These are phyloP conservation scores for Petrocephalus microphthalmus DNA, from an alignment of 2,113 vertebrate species.

Conservation along the genomic window DNA sequence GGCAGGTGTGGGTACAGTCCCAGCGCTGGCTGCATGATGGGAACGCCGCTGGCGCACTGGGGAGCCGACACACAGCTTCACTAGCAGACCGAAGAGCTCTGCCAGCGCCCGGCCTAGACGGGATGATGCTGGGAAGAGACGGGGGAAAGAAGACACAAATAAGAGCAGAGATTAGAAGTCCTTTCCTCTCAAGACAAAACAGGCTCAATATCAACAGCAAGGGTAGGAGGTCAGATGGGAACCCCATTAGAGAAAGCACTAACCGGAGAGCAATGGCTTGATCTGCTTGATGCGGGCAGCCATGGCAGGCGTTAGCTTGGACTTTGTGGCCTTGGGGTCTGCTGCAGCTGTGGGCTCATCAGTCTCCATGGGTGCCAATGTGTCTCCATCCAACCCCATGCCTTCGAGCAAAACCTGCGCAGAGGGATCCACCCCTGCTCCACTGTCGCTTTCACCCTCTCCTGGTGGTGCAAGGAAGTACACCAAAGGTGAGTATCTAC, in stretches of 20 bases:
- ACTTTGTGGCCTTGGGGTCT: slow-evolving; percentile 75
- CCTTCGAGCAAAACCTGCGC: slow-evolving; percentile 80
- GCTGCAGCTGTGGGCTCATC: slow-evolving; percentile 78
- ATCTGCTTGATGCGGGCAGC: slow-evolving; percentile 91
- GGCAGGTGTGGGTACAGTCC: slow-evolving; percentile 82
- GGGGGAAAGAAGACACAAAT: no score
- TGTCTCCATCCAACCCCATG: slow-evolving; percentile 82
- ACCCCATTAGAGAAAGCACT: slow-evolving; percentile 21
- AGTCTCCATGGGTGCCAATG: slow-evolving; percentile 87
- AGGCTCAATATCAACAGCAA: not conserved
- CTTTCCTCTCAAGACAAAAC: not conserved
- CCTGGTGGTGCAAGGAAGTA: slow-evolving; percentile 6
- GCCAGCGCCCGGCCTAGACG: slow-evolving; percentile 81
- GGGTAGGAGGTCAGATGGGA: not conserved
- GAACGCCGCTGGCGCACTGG: slow-evolving; percentile 84
- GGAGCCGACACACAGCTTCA: slow-evolving; percentile 88
- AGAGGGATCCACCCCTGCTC: slow-evolving; percentile 67
- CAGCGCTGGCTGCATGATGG: slow-evolving; percentile 84
- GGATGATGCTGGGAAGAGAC: slow-evolving; percentile 70
- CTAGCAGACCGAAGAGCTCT: slow-evolving; percentile 82
- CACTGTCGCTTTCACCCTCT: slow-evolving; percentile 69
- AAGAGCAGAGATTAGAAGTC: not conserved
- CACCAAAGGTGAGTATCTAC: not conserved
- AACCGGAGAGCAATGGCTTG: slow-evolving; percentile 84
- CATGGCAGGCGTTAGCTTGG: slow-evolving; percentile 90